These are phyloP conservation scores for Pseudoips prasinana DNA, from an alignment of 2,888 invertebrate genomes.

Conservation along the genomic window DNA sequence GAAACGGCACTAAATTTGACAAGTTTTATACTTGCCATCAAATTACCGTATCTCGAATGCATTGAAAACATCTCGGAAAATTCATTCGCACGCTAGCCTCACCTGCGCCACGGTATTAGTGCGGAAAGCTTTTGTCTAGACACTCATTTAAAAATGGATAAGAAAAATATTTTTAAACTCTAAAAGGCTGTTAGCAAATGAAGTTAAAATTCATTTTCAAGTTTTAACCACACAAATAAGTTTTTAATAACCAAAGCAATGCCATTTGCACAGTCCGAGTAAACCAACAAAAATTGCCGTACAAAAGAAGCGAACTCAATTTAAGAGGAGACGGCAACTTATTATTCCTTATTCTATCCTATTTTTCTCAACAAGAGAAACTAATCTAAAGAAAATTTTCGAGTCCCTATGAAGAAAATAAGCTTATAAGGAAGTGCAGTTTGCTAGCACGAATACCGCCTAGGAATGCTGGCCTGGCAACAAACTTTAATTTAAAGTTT, in stretches of 20 bases:
- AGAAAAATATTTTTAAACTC: constrained; percentile 20
- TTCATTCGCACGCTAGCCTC: constrained; percentile 15
- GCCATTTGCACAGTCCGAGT: constrained; percentile 38
- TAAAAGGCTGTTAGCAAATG: constrained; percentile 29
- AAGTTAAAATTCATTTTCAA: constrained; percentile 43
- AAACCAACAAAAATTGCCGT: constrained; percentile 50
- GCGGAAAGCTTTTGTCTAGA: constrained; percentile 22
- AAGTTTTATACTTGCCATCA: constrained; percentile 12
- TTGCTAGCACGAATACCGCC: constrained; percentile 69
- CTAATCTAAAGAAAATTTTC: constrained; percentile 82
- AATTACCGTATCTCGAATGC: constrained; percentile 19
- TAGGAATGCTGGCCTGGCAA: constrained; percentile 62
- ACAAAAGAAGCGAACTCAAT: constrained; percentile 65
- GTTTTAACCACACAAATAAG: constrained; percentile 53
- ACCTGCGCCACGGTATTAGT: constrained; percentile 26
- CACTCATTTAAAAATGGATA: constrained; percentile 21
- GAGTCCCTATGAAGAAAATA: constrained; percentile 75
- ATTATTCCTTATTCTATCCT: constrained; percentile 72
- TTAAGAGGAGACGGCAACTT: constrained; percentile 69
- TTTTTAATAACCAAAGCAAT: constrained; percentile 53
- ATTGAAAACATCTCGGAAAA: constrained; percentile 31
- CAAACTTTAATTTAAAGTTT: constrained; percentile 79
- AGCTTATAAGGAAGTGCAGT: constrained; percentile 79
- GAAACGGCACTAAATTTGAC: no score
- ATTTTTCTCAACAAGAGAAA: constrained; percentile 79